Evolutionary conservation across 2,888 invertebrate species (phyloP).

Genomic region (Lutraria lutraria): DNA sequence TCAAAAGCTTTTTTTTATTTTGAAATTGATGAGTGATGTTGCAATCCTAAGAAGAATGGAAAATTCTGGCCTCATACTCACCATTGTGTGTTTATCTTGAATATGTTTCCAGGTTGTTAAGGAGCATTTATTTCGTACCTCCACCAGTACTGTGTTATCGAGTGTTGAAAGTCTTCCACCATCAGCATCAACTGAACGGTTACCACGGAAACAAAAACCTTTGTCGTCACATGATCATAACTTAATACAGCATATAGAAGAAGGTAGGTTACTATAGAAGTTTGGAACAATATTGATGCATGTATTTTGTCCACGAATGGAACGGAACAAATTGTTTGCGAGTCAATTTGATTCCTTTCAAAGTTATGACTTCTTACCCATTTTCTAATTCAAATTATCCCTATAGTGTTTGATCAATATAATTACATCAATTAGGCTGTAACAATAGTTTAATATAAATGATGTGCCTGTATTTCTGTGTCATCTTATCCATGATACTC

Average conservation of each 20-base stretch:
- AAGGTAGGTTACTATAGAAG: conserved; percentile 7
- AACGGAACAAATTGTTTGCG: not conserved
- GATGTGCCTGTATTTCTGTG: no score
- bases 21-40: no score
- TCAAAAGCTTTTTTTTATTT: no score
- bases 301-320: not conserved
- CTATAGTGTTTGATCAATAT: no score
- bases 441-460: no score
- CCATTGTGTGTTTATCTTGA: not conserved
- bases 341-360: not conserved
- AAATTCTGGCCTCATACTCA: no score
- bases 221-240: conserved; percentile 32
- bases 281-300: not conserved
- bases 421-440: no score
- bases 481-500: no score
- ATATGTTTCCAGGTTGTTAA: conserved; percentile 71
- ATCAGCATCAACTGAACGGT: conserved; percentile 46
- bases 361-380: no score
- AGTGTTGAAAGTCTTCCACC: conserved; percentile 80
- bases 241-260: conserved; percentile 8
- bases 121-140: conserved; percentile 77
- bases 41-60: no score
- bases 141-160: conserved; percentile 73
- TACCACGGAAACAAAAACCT: conserved; percentile 41
- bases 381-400: no score